Evolutionary conservation across 2,888 invertebrate species (phyloP), one percentile per base, ranked within the genome.

Genomic region (Caenorhabditis imperialis): DNA sequence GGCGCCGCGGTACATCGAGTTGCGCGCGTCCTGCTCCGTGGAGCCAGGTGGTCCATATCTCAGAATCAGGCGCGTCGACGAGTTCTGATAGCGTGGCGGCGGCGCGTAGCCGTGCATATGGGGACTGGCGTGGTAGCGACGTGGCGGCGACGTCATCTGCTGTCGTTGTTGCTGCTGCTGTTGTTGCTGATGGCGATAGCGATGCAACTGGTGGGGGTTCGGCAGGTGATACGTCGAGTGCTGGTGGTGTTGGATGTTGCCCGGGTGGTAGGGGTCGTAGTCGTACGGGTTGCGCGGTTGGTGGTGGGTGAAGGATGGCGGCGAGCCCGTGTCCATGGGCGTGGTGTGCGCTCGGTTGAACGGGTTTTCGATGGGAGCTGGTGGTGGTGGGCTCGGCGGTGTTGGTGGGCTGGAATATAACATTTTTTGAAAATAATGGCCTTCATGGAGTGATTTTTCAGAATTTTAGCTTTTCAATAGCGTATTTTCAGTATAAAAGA

Each of bases 291-390:
- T 30, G 12, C 5, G 1, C 20, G 18, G 18, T 30, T 27, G 42
- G 18, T 27, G 20, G 5, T 30, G 12, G 14, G 20, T 30, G 10
- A 10, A 30, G 30, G 30, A 7, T 42, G 8, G 18, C 14, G 14
- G 12, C 10, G 22, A 14, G 18, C 4, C 14, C 12, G 38, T 22
- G 16, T 25, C 12, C 14, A 7, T 18, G 12, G 1, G 14, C 10
- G 54, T 23, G n/a, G 38, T 22, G 4, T 48, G n/a, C 10, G 35
- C n/a, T 8, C 69, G 58, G 6, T 50, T 16, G 30, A 63, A 63
- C 22, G 63, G 72, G 44, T 72, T 72, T 14, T 58, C 58, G 1
- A 44, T 27, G 23, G 45, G 63, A 16, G 47, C 45, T 5, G 54
- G 30, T 37, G 61, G 42, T 7, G 48, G 50, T 8, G 50, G 50